Conservation (phyloP, 92 coral and sea anemone species). For the Chrysogorgia sp. region DNA sequence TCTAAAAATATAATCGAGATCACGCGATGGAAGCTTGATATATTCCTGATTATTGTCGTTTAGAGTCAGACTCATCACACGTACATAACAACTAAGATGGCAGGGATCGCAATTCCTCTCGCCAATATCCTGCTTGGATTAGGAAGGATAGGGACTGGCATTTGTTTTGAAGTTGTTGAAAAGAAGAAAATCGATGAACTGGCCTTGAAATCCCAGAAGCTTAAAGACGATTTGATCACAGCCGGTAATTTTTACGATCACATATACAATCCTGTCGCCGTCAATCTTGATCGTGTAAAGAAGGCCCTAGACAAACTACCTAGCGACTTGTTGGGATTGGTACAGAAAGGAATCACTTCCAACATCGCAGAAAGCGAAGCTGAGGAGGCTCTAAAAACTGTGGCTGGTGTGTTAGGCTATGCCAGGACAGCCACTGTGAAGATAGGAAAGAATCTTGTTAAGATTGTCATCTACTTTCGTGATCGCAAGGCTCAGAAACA, state of each 20-base stretch:
- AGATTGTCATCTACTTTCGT: slow-evolving; percentile 39
- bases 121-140: slow-evolving; percentile 36
- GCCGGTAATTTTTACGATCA: slow-evolving; percentile 57
- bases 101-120: slow-evolving; percentile 43
- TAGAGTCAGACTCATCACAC: too few relatives aligned
- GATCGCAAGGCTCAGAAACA: slow-evolving; percentile 35
- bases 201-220: slow-evolving; percentile 32
- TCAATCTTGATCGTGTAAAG: slow-evolving; percentile 44
- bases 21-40: too few relatives aligned
- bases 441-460: background rate
- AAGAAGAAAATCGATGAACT: slow-evolving; percentile 30
- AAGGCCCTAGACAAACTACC: slow-evolving; percentile 56
- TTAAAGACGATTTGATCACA: slow-evolving; percentile 15
- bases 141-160: slow-evolving; percentile 52
- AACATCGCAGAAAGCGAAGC: slow-evolving; percentile 41
- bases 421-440: slow-evolving; percentile 6
- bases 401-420: slow-evolving; percentile 39
- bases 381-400: slow-evolving; percentile 44
- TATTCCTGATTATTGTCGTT: too few relatives aligned
- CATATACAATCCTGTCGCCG: slow-evolving; percentile 42
- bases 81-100: too few relatives aligned
- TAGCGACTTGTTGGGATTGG: slow-evolving; percentile 50
- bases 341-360: too few relatives aligned
- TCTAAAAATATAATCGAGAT: too few relatives aligned
- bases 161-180: slow-evolving; percentile 62